Conservation (phyloP, 2,888 invertebrate genomes). For the Cheilosia urbana region DNA sequence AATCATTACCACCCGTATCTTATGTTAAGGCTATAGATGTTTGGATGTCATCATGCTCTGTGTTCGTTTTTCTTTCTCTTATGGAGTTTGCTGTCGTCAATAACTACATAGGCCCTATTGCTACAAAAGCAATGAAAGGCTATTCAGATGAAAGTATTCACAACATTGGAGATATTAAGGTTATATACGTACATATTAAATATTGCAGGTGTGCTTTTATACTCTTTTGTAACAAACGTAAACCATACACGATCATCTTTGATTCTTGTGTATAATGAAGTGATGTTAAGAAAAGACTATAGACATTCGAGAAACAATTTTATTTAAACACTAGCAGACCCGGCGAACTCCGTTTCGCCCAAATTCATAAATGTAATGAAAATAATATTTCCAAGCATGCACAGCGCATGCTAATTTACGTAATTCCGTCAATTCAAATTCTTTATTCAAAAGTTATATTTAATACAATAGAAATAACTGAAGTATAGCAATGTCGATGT, state of each 20-base stretch:
- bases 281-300: too few species aligned
- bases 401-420: too few species aligned
- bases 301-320: too few species aligned
- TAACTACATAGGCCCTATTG: conserved; percentile 93
- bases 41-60: conserved; percentile 96
- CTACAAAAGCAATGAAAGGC: conserved; percentile 95
- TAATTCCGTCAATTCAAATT: too few species aligned
- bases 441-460: too few species aligned
- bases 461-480: too few species aligned
- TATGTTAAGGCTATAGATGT: conserved; percentile 97
- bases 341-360: too few species aligned
- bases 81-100: conserved; percentile 96
- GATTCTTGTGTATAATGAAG: background rate
- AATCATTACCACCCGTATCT: conserved; percentile 94
- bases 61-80: conserved; percentile 94
- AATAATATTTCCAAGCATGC: too few species aligned
- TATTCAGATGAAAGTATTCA: conserved; percentile 93
- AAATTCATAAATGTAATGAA: too few species aligned
- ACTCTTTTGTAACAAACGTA: background rate
- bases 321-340: too few species aligned
- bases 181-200: conserved; percentile 81
- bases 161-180: conserved; percentile 91
- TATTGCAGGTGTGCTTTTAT: background rate
- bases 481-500: too few species aligned
- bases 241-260: background rate